Conservation (phyloP, 2,888 invertebrate genomes). For the Nematopogon swammerdamellus region DNA sequence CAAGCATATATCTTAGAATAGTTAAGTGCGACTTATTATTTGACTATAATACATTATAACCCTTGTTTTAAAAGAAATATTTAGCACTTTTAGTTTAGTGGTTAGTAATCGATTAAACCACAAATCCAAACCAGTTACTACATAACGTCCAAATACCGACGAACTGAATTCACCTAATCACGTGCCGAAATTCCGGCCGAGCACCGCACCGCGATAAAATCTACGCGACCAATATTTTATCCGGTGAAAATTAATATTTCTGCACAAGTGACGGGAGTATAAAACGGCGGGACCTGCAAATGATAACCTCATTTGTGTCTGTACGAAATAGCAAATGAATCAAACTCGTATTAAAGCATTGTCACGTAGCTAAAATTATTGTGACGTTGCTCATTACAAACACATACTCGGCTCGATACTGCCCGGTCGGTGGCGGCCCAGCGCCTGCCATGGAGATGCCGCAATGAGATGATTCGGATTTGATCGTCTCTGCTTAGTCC, state of each 20-base stretch:
- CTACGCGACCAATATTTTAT: not conserved
- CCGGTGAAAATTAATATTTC: constrained; percentile 7
- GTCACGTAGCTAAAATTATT: constrained; percentile 52
- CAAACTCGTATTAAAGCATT: constrained; percentile 54
- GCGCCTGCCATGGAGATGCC: constrained; percentile 17
- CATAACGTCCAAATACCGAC: too few species aligned
- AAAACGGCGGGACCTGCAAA: constrained; percentile 24
- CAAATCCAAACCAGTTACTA: too few species aligned
- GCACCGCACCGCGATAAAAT: constrained; percentile 10
- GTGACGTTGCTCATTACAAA: constrained; percentile 49
- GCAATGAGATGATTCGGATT: too few species aligned
- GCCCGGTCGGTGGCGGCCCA: constrained; percentile 23
- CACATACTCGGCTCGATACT: constrained; percentile 30
- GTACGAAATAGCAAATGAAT: constrained; percentile 39
- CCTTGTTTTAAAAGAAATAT: too few species aligned
- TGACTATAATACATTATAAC: too few species aligned
- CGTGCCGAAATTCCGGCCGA: constrained; percentile 35
- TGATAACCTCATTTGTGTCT: constrained; percentile 49
- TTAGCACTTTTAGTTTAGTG: too few species aligned
- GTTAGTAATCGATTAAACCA: too few species aligned
- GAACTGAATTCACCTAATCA: not conserved
- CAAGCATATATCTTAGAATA: too few species aligned
- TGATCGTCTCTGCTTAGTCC: too few species aligned
- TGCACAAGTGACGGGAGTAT: not conserved
- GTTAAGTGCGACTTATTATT: too few species aligned